Evolutionary conservation across 2,888 invertebrate genomes (phyloP).

Genomic region (Tipula lateralis): DNA sequence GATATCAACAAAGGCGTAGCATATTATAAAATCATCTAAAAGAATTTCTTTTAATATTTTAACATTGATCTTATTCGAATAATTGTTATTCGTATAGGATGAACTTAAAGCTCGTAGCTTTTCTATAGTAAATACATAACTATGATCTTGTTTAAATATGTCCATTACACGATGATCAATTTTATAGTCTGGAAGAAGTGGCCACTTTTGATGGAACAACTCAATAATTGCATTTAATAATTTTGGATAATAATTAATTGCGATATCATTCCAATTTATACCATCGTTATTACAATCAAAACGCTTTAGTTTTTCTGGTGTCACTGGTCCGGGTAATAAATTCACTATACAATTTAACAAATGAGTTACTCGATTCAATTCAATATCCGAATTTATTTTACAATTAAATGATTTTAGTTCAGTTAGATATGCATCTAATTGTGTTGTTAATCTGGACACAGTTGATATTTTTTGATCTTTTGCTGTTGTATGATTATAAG

Average conservation of each 20-base stretch:
- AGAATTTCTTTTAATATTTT: not conserved
- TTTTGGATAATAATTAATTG: conserved; percentile 51
- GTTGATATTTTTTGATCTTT: conserved; percentile 36
- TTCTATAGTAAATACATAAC: conserved; percentile 40
- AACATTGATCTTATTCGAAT: conserved; percentile 21
- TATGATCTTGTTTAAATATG: conserved; percentile 43
- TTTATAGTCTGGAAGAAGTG: conserved; percentile 40
- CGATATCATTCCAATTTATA: conserved; percentile 44
- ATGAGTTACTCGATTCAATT: conserved; percentile 43
- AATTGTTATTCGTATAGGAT: conserved; percentile 34
- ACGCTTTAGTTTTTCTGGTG: conserved; percentile 60
- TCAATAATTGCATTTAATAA: conserved; percentile 52
- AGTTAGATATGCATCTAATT: not conserved
- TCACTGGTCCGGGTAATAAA: conserved; percentile 51
- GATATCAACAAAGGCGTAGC: conserved; percentile 39
- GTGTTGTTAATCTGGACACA: conserved; percentile 34
- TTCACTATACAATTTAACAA: conserved; percentile 42
- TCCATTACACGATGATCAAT: conserved; percentile 37
- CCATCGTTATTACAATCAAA: conserved; percentile 48
- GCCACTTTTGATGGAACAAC: conserved; percentile 57
- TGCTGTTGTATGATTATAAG: conserved; percentile 32
- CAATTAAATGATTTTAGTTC: conserved; percentile 35
- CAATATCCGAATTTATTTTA: conserved; percentile 44
- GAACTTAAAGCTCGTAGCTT: conserved; percentile 24
- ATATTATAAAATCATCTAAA: conserved; percentile 40